Evolutionary conservation across 2,888 invertebrate genomes (phyloP).

Genomic region (Masnerella sp.): DNA sequence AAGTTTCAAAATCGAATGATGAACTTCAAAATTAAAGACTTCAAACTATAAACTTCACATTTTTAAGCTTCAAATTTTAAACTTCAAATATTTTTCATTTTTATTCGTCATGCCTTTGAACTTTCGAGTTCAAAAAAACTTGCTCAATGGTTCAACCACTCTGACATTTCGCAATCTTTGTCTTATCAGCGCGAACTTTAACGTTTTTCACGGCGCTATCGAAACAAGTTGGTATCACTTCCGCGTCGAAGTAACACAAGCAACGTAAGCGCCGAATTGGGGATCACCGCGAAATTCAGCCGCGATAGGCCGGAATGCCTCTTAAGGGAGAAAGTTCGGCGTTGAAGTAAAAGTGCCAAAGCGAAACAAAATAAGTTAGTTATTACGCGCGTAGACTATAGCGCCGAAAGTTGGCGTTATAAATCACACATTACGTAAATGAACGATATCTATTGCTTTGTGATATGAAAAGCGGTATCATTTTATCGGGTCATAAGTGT

Average conservation of each 20-base stretch:
- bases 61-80: too few species aligned
- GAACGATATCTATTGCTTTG: constrained; percentile 18
- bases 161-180: constrained; percentile 28
- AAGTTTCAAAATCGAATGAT: too few species aligned
- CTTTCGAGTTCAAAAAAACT: too few species aligned
- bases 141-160: too few species aligned
- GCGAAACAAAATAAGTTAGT: constrained; percentile 36
- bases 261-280: constrained; percentile 31
- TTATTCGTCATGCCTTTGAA: too few species aligned
- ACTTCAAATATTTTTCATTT: too few species aligned
- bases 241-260: constrained; percentile 26
- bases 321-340: constrained; percentile 38
- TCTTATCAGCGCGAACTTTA: constrained; percentile 27
- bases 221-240: constrained; percentile 30
- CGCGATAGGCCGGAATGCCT: constrained; percentile 15
- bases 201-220: constrained; percentile 13
- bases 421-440: constrained; percentile 43
- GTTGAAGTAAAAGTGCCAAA: constrained; percentile 38
- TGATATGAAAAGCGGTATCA: background rate
- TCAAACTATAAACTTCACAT: too few species aligned
- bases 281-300: constrained; percentile 26
- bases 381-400: constrained; percentile 29
- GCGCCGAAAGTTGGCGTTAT: constrained; percentile 20
- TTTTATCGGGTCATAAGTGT: background rate
- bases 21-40: too few species aligned